These are phyloP conservation scores for Macrophya annulata DNA, from an alignment of 2,888 invertebrate species.

Conservation along the genomic window DNA sequence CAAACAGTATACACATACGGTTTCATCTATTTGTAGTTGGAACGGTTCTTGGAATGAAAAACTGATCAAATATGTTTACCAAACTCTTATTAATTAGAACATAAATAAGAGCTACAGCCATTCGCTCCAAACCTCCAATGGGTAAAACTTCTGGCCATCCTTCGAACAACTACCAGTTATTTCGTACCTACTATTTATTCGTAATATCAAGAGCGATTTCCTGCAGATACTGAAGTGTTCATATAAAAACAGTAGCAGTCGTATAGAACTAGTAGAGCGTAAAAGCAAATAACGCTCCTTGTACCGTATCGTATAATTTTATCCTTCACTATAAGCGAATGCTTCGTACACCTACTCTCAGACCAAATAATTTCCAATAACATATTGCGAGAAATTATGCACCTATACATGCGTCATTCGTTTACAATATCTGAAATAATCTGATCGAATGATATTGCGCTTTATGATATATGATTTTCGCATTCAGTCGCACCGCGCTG, in stretches of 20 bases:
- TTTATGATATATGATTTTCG: background rate
- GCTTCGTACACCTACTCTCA: background rate
- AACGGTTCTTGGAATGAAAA: background rate
- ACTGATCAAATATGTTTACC: background rate
- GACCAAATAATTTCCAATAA: background rate
- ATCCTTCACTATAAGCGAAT: background rate
- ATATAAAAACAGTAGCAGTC: constrained; percentile 29
- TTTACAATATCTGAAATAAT: background rate
- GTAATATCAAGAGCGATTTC: background rate
- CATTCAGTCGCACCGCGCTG: background rate
- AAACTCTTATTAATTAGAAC: too few relatives aligned
- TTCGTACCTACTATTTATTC: constrained; percentile 3
- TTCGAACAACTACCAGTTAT: constrained; percentile 17
- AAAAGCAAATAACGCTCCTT: constrained; percentile 9
- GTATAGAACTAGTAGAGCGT: constrained; percentile 18
- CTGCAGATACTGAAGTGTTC: background rate
- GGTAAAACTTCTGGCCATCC: background rate
- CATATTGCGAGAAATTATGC: background rate
- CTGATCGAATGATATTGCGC: constrained; percentile 7
- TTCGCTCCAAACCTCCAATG: constrained; percentile 9
- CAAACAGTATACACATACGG: background rate
- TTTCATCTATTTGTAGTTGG: background rate
- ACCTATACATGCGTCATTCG: background rate
- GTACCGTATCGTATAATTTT: constrained; percentile 9
- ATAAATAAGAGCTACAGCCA: background rate